Evolutionary conservation across 2,113 vertebrate species (phyloP).

Genomic region (Mionectes macconnelli): DNA sequence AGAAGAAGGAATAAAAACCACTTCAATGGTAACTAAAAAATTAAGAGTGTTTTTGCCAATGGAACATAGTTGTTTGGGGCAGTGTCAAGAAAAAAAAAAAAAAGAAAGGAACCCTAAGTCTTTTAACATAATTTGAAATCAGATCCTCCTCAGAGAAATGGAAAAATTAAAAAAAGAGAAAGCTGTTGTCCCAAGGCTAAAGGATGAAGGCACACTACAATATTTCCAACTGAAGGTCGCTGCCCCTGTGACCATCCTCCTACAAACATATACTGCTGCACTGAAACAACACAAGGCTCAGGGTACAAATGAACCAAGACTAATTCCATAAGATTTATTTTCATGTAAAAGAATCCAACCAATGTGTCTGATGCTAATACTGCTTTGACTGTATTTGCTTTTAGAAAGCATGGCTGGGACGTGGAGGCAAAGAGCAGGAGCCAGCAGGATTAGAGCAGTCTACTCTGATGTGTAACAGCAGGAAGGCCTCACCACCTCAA

Average conservation of each 20-base stretch:
- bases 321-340: background rate
- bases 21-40: background rate
- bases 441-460: background rate
- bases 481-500: background rate
- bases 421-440: background rate
- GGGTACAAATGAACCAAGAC: background rate
- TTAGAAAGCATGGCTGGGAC: background rate
- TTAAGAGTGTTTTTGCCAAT: background rate
- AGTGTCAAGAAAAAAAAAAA: background rate
- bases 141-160: background rate
- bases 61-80: background rate
- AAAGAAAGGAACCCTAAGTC: background rate
- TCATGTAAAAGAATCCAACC: background rate
- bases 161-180: background rate
- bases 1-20: background rate
- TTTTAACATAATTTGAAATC: slow-evolving; percentile 14
- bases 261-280: background rate
- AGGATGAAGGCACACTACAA: background rate
- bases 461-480: background rate
- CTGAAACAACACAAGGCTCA: background rate
- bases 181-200: background rate
- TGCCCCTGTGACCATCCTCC: background rate
- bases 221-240: background rate
- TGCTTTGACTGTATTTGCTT: background rate
- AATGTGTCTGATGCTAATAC: background rate